These are phyloP conservation scores for Bibio marci DNA, from an alignment of 2,888 invertebrate genomes.

Conservation along the genomic window DNA sequence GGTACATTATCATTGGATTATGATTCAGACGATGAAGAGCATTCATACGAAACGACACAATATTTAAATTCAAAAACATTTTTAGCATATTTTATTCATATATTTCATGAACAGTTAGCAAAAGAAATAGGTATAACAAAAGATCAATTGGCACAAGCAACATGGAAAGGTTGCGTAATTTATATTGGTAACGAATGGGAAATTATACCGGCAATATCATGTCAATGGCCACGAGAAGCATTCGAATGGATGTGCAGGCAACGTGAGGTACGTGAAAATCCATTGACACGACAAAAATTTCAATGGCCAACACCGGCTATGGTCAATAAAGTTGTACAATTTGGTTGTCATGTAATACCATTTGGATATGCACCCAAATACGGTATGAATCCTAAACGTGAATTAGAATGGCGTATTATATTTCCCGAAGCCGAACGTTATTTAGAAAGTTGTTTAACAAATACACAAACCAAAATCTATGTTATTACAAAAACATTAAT, in stretches of 20 bases:
- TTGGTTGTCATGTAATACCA: slow-evolving; percentile 54
- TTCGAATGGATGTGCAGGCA: slow-evolving; percentile 47
- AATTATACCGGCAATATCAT: slow-evolving; percentile 50
- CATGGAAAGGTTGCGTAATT: slow-evolving; percentile 47
- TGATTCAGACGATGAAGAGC: slow-evolving; percentile 10
- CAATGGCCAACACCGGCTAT: slow-evolving; percentile 54
- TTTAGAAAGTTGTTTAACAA: slow-evolving; percentile 51
- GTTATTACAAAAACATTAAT: slow-evolving; percentile 50
- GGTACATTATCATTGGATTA: slow-evolving; percentile 11
- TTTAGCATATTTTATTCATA: slow-evolving; percentile 47
- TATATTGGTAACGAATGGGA: slow-evolving; percentile 47
- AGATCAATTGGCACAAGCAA: slow-evolving; percentile 34
- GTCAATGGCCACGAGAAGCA: slow-evolving; percentile 56
- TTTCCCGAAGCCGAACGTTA: slow-evolving; percentile 63
- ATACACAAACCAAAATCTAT: slow-evolving; percentile 53
- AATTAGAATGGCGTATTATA: slow-evolving; percentile 60
- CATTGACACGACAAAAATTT: slow-evolving; percentile 37
- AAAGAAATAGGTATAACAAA: slow-evolving; percentile 37
- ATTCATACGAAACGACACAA: slow-evolving; percentile 16
- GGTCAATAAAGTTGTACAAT: slow-evolving; percentile 44
- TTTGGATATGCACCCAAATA: slow-evolving; percentile 47
- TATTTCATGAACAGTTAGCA: slow-evolving; percentile 43
- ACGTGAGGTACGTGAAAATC: slow-evolving; percentile 37
- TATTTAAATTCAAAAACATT: slow-evolving; percentile 49
- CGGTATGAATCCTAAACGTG: slow-evolving; percentile 39